Conservation (phyloP, 2,888 invertebrate genomes). For the Megaustenia siamemsis region DNA sequence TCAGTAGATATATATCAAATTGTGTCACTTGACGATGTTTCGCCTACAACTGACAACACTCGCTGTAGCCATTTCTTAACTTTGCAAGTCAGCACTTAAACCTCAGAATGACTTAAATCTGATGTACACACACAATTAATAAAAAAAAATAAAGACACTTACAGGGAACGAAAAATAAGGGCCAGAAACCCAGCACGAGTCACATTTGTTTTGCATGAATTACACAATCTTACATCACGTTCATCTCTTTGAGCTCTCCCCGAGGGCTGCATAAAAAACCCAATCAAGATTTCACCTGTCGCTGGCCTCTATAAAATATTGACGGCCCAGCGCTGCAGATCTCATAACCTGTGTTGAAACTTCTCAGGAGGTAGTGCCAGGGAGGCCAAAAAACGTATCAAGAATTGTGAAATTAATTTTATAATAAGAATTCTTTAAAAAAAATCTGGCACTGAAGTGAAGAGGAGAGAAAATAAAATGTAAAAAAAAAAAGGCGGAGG, state of each 20-base stretch:
- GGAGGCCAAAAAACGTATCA: neutral
- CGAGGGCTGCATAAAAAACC: neutral
- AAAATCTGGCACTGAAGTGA: neutral
- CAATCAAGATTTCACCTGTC: conserved; percentile 16
- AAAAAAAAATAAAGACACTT: too few species aligned
- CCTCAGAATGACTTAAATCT: too few species aligned
- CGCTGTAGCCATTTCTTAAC: too few species aligned
- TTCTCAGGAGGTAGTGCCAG: neutral
- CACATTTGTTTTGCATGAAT: neutral
- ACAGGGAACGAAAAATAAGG: too few species aligned
- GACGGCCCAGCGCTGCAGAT: neutral
- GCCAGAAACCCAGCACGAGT: neutral
- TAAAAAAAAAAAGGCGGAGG: neutral
- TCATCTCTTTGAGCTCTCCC: neutral
- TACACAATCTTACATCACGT: neutral
- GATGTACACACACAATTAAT: too few species aligned
- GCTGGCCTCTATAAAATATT: neutral
- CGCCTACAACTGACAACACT: too few species aligned
- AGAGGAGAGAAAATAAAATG: neutral
- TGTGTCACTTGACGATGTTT: too few species aligned
- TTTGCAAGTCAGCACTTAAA: too few species aligned
- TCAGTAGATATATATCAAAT: too few species aligned
- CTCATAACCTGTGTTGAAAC: neutral
- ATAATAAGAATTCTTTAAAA: too few species aligned
- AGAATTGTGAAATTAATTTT: neutral